phyloP scores from a whole-genome alignment of 2,888 invertebrate genomes.

The Cremastinae sp. region DNA sequence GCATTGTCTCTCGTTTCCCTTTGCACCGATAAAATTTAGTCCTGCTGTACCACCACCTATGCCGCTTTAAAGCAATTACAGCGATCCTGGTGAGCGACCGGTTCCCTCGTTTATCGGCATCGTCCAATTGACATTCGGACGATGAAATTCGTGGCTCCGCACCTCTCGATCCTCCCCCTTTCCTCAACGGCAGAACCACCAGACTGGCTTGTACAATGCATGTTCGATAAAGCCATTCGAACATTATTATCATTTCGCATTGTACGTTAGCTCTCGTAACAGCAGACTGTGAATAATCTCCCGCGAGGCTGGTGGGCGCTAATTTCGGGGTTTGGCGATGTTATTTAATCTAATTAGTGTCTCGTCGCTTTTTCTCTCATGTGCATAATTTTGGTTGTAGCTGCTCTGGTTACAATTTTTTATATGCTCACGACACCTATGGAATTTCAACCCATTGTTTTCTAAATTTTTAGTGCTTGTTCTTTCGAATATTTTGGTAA shows the following conservation, averaged over 20 bases:
- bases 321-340: constrained; percentile 16
- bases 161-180: constrained; percentile 24
- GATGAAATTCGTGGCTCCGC: constrained; percentile 65
- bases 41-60: constrained; percentile 68
- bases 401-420: too few species aligned
- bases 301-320: constrained; percentile 6
- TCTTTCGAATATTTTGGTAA: too few species aligned
- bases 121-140: constrained; percentile 70
- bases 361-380: neutral
- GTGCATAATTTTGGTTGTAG: too few species aligned
- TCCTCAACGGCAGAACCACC: constrained; percentile 3
- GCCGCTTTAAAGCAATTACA: constrained; percentile 75
- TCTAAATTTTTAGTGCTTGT: too few species aligned
- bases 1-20: constrained; percentile 12
- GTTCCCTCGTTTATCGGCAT: constrained; percentile 70
- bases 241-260: constrained; percentile 51
- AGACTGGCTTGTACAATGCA: constrained; percentile 22
- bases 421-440: too few species aligned
- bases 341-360: constrained; percentile 34
- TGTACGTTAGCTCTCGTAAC: constrained; percentile 33
- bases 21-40: constrained; percentile 23
- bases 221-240: constrained; percentile 48
- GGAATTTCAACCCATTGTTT: too few species aligned
- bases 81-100: constrained; percentile 64
- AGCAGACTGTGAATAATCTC: constrained; percentile 33